Evolutionary conservation across 37 sponge, comb jelly and placozoan species (phyloP), one percentile per base, ranked within the genome.

Genomic region (Hormiphora californensis): DNA sequence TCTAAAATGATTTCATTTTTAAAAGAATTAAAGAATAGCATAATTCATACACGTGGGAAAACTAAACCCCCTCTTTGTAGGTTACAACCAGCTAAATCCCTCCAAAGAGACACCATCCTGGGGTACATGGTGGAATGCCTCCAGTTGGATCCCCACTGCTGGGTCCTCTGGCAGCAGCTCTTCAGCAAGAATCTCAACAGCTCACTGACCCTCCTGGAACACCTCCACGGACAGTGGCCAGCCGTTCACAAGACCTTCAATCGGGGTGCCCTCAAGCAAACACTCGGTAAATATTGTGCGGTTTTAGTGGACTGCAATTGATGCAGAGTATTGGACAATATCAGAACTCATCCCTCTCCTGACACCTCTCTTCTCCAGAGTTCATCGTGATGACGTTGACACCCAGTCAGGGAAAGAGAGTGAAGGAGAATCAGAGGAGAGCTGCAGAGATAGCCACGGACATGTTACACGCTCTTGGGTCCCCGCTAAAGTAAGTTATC

Each of bases 131-230:
- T 73, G 46, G 44, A 15, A 46, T 73, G 81, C 35, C 38, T 73
- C 39, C 81, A 73, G 46, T n/a, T 21, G 23, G 81, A 73, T 28
- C 28, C 46, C 12, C 81, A 73, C 21, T 32, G 36, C 12, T 73
- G 81, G 81, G 40, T 73, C 46, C 81, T 73, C 40, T 73, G 81
- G 81, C 81, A 73, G 25, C 81, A 73, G 46, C 40, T 73, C 46
- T 73, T 73, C 25, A 36, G 36, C 39, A 73, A 73, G 25, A 43
- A 73, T 33, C 32, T 73, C 36, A 33, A 12, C 43, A 73, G 38
- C 25, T 73, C 81, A 5, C 46, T 73, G n/a, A 19, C 35, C 0
- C 38, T 73, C 28, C 35, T 73, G 81, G 81, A 73, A n/a, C 81
- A 73, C 81, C 7, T 73, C 44, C 81, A 73, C 46, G 81, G 43